Evolutionary conservation across 1,140 invertebrate species (phyloP).

Genomic region (Lordiphosa stackelbergi): DNA sequence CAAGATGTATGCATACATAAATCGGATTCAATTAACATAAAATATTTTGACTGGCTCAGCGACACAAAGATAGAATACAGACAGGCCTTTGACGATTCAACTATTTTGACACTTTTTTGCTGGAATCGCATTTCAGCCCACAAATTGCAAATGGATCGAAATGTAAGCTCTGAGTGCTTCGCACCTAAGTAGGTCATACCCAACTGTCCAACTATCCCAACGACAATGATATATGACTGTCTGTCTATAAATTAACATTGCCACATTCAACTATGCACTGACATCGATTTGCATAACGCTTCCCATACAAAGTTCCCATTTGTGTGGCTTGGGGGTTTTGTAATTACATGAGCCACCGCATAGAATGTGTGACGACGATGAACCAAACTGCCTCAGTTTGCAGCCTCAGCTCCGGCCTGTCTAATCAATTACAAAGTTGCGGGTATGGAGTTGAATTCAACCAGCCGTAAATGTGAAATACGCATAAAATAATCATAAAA

Average conservation of each 20-base stretch:
- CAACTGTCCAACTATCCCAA: too few species aligned
- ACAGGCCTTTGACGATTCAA: too few species aligned
- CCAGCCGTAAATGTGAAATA: conserved; percentile 47
- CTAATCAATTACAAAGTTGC: conserved; percentile 40
- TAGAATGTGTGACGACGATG: conserved; percentile 26
- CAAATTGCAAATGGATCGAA: too few species aligned
- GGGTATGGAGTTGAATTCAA: conserved; percentile 29
- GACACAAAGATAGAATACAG: too few species aligned
- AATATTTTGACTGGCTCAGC: too few species aligned
- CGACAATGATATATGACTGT: too few species aligned
- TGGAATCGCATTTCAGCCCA: too few species aligned
- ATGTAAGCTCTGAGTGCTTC: too few species aligned
- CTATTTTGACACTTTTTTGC: too few species aligned
- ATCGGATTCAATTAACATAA: too few species aligned
- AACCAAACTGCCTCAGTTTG: conserved; percentile 2
- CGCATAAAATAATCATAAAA: conserved; percentile 67
- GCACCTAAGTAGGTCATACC: too few species aligned
- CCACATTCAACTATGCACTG: background rate
- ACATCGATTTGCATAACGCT: conserved; percentile 9
- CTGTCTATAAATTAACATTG: background rate
- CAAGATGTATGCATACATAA: too few species aligned
- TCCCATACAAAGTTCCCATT: background rate
- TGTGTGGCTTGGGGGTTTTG: conserved; percentile 6
- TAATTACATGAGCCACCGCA: conserved; percentile 5
- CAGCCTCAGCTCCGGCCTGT: conserved; percentile 1